Evolutionary conservation across 2,797 vertebrate genomes (phyloP).

Genomic region (Myotis pilosus): DNA sequence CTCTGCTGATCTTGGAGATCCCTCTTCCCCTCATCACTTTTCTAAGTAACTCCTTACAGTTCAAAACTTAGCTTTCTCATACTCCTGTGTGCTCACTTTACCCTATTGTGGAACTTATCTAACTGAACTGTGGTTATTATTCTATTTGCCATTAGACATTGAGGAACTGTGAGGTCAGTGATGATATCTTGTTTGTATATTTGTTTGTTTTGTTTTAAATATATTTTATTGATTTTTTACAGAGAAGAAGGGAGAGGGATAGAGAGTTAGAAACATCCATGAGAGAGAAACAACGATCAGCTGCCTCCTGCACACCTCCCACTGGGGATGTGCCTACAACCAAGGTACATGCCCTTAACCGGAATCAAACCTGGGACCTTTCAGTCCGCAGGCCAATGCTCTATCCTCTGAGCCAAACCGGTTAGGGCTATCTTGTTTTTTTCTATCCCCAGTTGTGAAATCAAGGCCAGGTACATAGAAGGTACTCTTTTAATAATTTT

Average conservation of each 20-base stretch:
- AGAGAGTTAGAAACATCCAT: too few species aligned
- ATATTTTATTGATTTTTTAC: too few species aligned
- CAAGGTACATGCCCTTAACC: too few species aligned
- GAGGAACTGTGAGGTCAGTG: conserved; percentile 1
- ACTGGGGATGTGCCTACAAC: too few species aligned
- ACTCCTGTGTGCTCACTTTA: not conserved
- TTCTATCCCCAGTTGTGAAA: not conserved
- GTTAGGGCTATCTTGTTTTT: not conserved
- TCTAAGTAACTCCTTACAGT: not conserved
- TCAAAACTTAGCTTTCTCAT: not conserved
- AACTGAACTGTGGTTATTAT: not conserved
- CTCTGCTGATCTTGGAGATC: not conserved
- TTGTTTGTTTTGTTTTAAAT: not conserved
- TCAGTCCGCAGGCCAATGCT: too few species aligned
- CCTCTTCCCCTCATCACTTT: not conserved
- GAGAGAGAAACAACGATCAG: too few species aligned
- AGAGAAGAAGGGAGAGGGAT: too few species aligned
- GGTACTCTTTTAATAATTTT: not conserved
- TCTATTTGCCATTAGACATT: not conserved
- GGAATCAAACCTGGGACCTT: too few species aligned
- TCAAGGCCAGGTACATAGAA: not conserved
- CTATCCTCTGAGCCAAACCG: too few species aligned
- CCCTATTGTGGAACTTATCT: not conserved
- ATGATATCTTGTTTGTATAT: not conserved
- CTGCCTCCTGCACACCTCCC: too few species aligned